Evolutionary conservation across 92 coral and sea anemone species (phyloP).

Genomic region (Palythoa grandis): DNA sequence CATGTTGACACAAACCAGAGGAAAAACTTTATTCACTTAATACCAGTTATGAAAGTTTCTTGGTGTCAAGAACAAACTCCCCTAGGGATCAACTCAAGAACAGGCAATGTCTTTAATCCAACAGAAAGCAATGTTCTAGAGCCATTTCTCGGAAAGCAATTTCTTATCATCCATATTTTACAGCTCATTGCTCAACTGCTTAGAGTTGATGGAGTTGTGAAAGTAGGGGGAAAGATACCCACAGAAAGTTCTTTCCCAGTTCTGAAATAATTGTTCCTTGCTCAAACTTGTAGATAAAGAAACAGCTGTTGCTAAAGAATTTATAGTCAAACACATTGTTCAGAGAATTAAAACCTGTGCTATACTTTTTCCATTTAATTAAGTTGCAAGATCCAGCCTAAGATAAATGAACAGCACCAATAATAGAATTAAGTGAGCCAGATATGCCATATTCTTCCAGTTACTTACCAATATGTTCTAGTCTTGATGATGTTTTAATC

Average conservation of each 20-base stretch:
- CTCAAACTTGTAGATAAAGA: neutral
- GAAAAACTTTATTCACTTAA: conserved; percentile 49
- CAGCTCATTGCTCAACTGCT: conserved; percentile 77
- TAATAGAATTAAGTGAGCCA: too few species aligned
- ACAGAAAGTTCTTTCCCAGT: neutral
- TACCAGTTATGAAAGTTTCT: conserved; percentile 49
- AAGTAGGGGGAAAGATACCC: neutral
- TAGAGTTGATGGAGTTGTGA: conserved; percentile 65
- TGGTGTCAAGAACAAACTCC: conserved; percentile 53
- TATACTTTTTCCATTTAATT: too few species aligned
- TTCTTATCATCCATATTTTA: conserved; percentile 62
- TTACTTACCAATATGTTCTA: too few species aligned
- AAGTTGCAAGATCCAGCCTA: too few species aligned
- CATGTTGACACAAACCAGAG: conserved; percentile 26
- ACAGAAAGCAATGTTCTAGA: conserved; percentile 59
- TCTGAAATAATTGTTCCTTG: neutral
- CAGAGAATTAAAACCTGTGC: too few species aligned
- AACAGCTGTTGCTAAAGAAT: too few species aligned
- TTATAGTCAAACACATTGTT: too few species aligned
- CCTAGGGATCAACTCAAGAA: conserved; percentile 64
- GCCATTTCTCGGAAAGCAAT: conserved; percentile 68
- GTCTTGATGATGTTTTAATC: too few species aligned
- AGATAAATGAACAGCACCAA: too few species aligned
- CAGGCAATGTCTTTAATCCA: conserved; percentile 64
- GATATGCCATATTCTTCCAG: too few species aligned